phyloP scores from a whole-genome alignment of 2,113 vertebrate genomes.

The Lycocorax pyrrhopterus region DNA sequence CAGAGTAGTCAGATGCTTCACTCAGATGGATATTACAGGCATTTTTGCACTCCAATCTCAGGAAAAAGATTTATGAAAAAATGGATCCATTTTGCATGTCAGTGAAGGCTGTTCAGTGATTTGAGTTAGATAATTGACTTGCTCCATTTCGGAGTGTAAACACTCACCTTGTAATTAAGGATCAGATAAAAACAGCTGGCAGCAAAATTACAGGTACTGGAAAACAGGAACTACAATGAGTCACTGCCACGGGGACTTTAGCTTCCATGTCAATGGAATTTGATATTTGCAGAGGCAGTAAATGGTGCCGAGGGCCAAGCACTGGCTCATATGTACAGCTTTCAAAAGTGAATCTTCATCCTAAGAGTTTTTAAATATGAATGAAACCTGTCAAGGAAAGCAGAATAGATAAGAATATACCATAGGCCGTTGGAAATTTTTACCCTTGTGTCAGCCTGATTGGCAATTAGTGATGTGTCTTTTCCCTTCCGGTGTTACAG shows the following conservation, averaged over 20 bases:
- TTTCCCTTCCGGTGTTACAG: not conserved
- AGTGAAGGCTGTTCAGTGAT: not conserved
- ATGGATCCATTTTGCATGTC: not conserved
- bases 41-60: not conserved
- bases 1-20: not conserved
- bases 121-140: not conserved
- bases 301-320: not conserved
- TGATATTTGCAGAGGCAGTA: not conserved
- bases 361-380: not conserved
- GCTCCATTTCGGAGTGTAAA: not conserved
- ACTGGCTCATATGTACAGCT: not conserved
- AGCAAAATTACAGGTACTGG: not conserved
- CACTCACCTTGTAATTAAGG: not conserved
- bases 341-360: not conserved
- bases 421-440: not conserved
- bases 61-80: not conserved
- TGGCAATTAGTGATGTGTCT: not conserved
- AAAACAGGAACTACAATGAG: not conserved
- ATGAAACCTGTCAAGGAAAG: not conserved
- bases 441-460: not conserved
- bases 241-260: not conserved
- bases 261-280: not conserved
- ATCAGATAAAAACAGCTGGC: not conserved
- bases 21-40: not conserved
- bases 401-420: not conserved